phyloP scores from a whole-genome alignment of 2,888 invertebrate species.

The Bellardia pandia region DNA sequence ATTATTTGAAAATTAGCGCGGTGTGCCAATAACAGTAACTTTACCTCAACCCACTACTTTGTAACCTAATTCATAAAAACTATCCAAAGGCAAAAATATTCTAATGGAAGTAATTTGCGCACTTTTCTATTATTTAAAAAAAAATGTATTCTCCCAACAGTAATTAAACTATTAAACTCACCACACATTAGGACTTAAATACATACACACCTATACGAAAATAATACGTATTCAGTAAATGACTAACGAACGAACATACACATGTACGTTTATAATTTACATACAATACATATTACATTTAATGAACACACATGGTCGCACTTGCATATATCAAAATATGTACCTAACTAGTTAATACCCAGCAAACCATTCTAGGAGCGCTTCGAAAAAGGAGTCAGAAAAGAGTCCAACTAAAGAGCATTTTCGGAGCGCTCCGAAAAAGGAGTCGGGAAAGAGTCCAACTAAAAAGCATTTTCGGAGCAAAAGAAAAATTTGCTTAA shows the following conservation, averaged over 20 bases:
- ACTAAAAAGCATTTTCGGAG: too few species aligned
- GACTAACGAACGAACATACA: too few species aligned
- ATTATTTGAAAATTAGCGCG: neutral
- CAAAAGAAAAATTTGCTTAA: too few species aligned
- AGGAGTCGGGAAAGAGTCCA: too few species aligned
- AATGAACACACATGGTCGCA: neutral
- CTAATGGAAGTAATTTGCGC: slow-evolving; percentile 16
- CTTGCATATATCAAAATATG: neutral
- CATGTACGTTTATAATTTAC: too few species aligned
- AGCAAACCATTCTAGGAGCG: too few species aligned
- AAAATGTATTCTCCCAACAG: slow-evolving; percentile 16
- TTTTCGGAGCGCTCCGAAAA: too few species aligned
- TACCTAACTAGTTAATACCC: too few species aligned
- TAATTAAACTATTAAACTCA: slow-evolving; percentile 42
- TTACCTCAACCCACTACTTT: too few species aligned
- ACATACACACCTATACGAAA: neutral
- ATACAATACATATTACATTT: neutral
- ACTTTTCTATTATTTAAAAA: slow-evolving; percentile 36
- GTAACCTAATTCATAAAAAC: too few species aligned
- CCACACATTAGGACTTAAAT: neutral
- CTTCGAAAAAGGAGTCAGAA: too few species aligned
- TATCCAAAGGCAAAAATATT: neutral
- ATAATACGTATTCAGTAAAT: neutral
- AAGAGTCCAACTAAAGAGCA: too few species aligned
- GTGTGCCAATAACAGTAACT: neutral